Evolutionary conservation across 2,797 vertebrate species (phyloP), one percentile per base, ranked within the genome.

Genomic region (Neosilurus mollespiculum): DNA sequence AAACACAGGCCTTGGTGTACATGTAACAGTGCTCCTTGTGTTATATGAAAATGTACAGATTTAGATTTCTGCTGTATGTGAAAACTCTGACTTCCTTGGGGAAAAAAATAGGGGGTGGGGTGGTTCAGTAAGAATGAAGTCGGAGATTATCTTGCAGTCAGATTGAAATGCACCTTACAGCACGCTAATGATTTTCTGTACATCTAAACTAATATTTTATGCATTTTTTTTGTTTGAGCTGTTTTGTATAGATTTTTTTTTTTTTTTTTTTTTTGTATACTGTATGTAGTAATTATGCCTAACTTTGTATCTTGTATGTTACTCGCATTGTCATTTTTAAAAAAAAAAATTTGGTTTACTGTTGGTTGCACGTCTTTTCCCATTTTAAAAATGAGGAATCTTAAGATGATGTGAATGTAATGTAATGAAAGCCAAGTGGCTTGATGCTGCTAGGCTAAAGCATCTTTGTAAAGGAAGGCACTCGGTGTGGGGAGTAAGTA

Each of bases 351-450:
- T 43, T 54, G 34, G 34, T 30, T 4, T 65, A 16, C 0, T 58
- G 26, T 51, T 56, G 18, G 26, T 15, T 69, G 72, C 73, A 71
- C 65, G 0, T 70, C 15, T 81, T 62, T 77, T 70, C 83, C 43
- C 37, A 22, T 78, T 81, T 49, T 1, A 30, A 34, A 66, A 14
- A 67, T 43, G 53, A 34, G 77, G 24, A 75, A 81, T 79, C 69
- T 65, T 58, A 64, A 56, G 15, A 80, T 18, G 24, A 67, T 75
- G 66, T 73, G 59, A 58, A 54, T 77, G 34, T 77, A 24, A 49
- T 61, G 12, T 34, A 51, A 49, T 61, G 12, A n/a, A 51, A 43
- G 26, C 61, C 26, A 43, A 2, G 6, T 65, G 77, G 20, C n/a
- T 14, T 66, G 37, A 26, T 10, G 9, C 30, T 62, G 34, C 4